phyloP scores from a whole-genome alignment of 30 jellyfish, hydroid and myxozoan genomes.

The Pelagia noctiluca region DNA sequence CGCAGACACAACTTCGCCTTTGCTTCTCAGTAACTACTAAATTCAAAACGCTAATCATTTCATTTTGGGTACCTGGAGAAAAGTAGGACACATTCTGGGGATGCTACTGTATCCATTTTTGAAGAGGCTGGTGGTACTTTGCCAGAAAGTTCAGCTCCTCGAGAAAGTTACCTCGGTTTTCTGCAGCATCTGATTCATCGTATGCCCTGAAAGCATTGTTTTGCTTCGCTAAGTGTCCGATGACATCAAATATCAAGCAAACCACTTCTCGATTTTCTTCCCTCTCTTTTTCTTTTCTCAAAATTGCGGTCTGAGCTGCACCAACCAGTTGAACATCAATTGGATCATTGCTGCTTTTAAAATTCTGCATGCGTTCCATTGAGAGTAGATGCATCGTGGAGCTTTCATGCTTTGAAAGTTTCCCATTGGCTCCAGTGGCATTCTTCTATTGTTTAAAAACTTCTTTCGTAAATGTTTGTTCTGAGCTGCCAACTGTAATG shows the following conservation, averaged over 20 bases:
- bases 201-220: conserved; percentile 67
- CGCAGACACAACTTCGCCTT: conserved; percentile 19
- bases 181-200: conserved; percentile 18
- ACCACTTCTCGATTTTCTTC: conserved; percentile 49
- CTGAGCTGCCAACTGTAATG: conserved; percentile 55
- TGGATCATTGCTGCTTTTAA: conserved; percentile 34
- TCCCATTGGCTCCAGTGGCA: conserved; percentile 34
- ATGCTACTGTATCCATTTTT: conserved; percentile 59
- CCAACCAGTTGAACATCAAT: conserved; percentile 54
- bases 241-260: conserved; percentile 39
- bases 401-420: conserved; percentile 36
- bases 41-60: conserved; percentile 52
- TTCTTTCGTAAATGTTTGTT: conserved; percentile 30
- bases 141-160: conserved; percentile 59
- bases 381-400: conserved; percentile 53
- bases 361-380: conserved; percentile 53
- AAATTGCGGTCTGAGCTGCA: conserved; percentile 51
- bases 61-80: conserved; percentile 61
- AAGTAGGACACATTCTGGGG: too few species aligned
- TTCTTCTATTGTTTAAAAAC: conserved; percentile 46
- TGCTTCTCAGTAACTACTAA: conserved; percentile 4
- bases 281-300: conserved; percentile 36
- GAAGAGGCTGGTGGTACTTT: conserved; percentile 49
- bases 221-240: conserved; percentile 59
- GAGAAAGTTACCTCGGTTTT: conserved; percentile 55